Percentiles rank a stretch among this genome's conserved stretches.
Conservation (phyloP, 2,888 invertebrate genomes). For the Laspeyria flexula region DNA sequence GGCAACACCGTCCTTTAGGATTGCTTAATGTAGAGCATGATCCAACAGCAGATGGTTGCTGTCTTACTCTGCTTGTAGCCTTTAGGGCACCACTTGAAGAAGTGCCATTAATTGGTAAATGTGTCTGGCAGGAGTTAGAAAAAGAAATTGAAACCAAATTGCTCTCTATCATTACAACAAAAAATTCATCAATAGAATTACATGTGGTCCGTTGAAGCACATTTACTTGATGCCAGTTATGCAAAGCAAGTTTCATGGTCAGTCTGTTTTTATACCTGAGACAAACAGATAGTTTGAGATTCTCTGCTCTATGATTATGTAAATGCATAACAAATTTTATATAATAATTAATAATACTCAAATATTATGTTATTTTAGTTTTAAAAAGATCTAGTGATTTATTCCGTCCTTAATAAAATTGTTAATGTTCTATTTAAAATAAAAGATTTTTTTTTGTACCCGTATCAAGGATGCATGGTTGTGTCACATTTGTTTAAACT, state of each 20-base stretch:
- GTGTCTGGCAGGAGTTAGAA: conserved; percentile 94
- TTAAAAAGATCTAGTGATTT: too few relatives aligned
- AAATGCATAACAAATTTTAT: too few relatives aligned
- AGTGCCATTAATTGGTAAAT: conserved; percentile 94
- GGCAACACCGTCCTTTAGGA: conserved; percentile 94
- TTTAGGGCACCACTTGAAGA: conserved; percentile 95
- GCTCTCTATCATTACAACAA: conserved; percentile 88
- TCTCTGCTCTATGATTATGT: not conserved
- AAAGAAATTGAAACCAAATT: conserved; percentile 89
- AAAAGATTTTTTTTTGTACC: too few relatives aligned
- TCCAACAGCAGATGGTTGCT: conserved; percentile 89
- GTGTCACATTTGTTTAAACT: too few relatives aligned
- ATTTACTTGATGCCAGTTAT: not conserved
- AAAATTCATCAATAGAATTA: conserved; percentile 92
- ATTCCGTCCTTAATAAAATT: too few relatives aligned
- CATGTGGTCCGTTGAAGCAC: conserved; percentile 91
- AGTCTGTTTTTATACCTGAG: not conserved
- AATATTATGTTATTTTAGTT: too few relatives aligned
- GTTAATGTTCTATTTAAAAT: too few relatives aligned
- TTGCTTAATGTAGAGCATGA: conserved; percentile 91
- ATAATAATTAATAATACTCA: too few relatives aligned
- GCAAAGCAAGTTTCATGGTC: not conserved
- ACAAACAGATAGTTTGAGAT: not conserved
- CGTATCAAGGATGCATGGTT: too few relatives aligned
- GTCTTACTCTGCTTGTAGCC: conserved; percentile 92